Evolutionary conservation across 2,797 vertebrate genomes (phyloP), one percentile per base, ranked within the genome.

Genomic region (Cheirogaleus major): DNA sequence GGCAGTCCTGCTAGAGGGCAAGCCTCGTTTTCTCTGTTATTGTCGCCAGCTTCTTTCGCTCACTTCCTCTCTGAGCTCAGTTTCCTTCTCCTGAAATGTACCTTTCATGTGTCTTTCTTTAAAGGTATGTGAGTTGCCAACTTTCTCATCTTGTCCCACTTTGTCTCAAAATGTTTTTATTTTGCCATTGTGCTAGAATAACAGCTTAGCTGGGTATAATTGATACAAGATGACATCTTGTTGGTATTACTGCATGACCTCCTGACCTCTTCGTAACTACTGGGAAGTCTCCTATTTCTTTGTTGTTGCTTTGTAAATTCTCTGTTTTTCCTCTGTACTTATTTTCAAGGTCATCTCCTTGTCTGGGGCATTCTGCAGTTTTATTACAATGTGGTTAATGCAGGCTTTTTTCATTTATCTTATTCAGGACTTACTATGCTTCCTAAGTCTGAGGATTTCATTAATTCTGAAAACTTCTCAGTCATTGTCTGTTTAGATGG

Each of bases 391-490:
- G 7, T 69, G 11, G 55, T 27, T 45, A 48, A 45, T 61, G 18
- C 35, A 41, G 23, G 20, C 25, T 75, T 50, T 61, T 43, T 25
- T 41, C 17, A 45, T 59, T 72, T 50, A 88, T 48, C 55, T 23
- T n/a, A n/a, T 80, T 76, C 27, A 70, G 67, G 55, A 45, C 9
- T 89, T 69, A 85, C 0, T 57, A 2, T 87, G 25, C 70, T 81
- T 95, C 67, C 43, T 27, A 11, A 57, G 52, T 84, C 48, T 73
- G 38, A 75, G 7, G 63, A 63, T 52, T 78, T 91, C 50, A 57
- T 89, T 32, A 57, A 69, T 89, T 96, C 81, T 92, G 43, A 76
- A 75, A 85, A 85, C 14, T 35, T 85, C 61, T 72, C 38, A 89
- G n/a, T 22, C 48, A 12, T 23, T 57, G 2, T 80, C 43, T 75